Base-by-base conservation (phyloP, 2,888 invertebrate species). In the Pandemis cinnamomeana region DNA sequence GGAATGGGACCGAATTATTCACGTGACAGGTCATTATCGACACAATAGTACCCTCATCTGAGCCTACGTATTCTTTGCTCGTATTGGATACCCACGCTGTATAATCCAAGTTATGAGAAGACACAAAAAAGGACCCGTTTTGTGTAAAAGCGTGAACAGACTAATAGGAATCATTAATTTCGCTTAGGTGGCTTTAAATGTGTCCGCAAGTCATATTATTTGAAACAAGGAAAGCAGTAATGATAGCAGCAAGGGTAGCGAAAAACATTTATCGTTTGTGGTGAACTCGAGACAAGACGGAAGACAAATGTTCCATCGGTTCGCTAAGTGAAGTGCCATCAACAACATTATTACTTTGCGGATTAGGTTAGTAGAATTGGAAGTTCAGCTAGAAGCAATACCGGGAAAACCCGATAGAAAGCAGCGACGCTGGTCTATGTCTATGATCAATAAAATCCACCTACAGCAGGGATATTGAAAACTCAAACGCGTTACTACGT, bases 31-130 rank as follows among this genome's bases (percentile, higher is more conserved):
- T 73, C 51, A 60, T 60, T 69, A 69, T 69, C 51, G 68, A 55
- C 63, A 69, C 73, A 69, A 72, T 73, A 60, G 27, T 69, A 69
- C 73, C 69, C 63, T 51, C 69, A 73, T 60, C 64, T 58, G 42
- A n/a, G 20, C 41, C 55, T 48, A 27, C 41, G 53, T 44, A 71
- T 20, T 20, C 20, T 20, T 20, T 20, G 20, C 20, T 20, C 20
- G 20, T 20, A 20, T 20, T 20, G 20, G 20, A 20, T 20, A 20
- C 20, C 20, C 20, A 20, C 20, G 20, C 20, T 20, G 20, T 27
- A 15, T 55, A 67, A 67, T 67, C 20, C 20, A 36, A 64, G 67
- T 67, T 67, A 8, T 42, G n/a, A 61, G 61, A 42, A 41, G 63
- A 46, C 46, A 20, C 63, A 64, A 64, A 20, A 64, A 64, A 20